Conservation (phyloP, 2,888 invertebrate genomes). For the Griposia aprilina region DNA sequence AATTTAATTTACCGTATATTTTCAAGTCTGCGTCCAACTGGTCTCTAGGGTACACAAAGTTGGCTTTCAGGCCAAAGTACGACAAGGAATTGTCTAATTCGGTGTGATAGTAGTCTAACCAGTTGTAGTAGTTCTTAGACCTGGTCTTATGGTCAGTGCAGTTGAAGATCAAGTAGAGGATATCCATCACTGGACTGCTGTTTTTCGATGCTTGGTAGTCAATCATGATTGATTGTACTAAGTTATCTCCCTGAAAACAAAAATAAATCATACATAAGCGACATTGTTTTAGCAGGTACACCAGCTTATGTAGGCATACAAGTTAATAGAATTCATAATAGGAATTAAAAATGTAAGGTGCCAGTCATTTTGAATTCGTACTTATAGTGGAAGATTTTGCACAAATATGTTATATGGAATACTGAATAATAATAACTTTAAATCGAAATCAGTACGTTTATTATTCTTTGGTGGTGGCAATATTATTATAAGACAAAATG, state of each 20-base stretch:
- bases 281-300: not conserved
- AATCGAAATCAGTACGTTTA: too few relatives aligned
- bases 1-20: not conserved
- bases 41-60: constrained; percentile 65
- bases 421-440: too few relatives aligned
- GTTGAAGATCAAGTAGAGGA: constrained; percentile 71
- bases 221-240: constrained; percentile 69
- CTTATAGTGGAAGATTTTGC: too few relatives aligned
- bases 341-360: too few relatives aligned
- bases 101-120: constrained; percentile 71
- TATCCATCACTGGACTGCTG: constrained; percentile 69
- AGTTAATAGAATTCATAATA: too few relatives aligned
- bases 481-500: too few relatives aligned
- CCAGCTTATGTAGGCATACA: not conserved
- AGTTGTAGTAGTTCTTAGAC: constrained; percentile 66
- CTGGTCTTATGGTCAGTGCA: constrained; percentile 72
- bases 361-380: too few relatives aligned
- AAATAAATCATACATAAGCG: not conserved
- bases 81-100: constrained; percentile 66
- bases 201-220: constrained; percentile 73
- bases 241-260: constrained; percentile 67
- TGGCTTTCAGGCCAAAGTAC: constrained; percentile 64
- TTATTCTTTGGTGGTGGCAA: too few relatives aligned
- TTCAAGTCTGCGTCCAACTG: constrained; percentile 68
- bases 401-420: too few relatives aligned